A percentile compares a stretch with the other conserved stretches of the same genome.
These are phyloP conservation scores for Galago senegalensis DNA, from an alignment of 2,797 vertebrate genomes.

Conservation along the genomic window DNA sequence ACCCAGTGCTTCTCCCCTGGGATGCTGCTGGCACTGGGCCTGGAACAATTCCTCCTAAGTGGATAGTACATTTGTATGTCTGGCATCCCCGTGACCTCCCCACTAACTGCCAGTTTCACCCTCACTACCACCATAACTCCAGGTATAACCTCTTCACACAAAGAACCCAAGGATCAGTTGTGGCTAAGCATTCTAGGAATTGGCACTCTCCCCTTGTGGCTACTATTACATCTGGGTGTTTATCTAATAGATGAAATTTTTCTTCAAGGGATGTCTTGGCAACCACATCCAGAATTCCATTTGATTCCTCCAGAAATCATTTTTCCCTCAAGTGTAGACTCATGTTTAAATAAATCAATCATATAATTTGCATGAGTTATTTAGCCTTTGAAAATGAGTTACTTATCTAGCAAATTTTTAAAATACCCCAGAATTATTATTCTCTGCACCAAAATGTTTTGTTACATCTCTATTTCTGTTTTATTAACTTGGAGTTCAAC, in stretches of 20 bases:
- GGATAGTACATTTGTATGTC: not conserved
- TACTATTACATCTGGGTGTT: conserved; percentile 36
- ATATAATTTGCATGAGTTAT: conserved; percentile 62
- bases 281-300: conserved; percentile 55
- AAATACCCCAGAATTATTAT: conserved; percentile 65
- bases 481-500: conserved; percentile 67
- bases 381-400: conserved; percentile 69
- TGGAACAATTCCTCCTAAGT: not conserved
- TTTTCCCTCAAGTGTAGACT: conserved; percentile 40
- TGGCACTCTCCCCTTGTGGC: not conserved
- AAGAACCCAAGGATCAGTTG: not conserved
- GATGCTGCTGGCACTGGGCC: not conserved
- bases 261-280: conserved; percentile 64
- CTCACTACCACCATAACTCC: not conserved
- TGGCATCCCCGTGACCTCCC: not conserved
- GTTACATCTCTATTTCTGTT: conserved; percentile 72
- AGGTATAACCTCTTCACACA: not conserved
- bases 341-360: conserved; percentile 69
- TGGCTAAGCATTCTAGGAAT: not conserved
- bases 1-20: not conserved
- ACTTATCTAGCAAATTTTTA: conserved; percentile 79
- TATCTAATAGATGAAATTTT: conserved; percentile 58
- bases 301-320: conserved; percentile 52
- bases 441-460: conserved; percentile 58
- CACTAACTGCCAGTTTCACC: not conserved